Evolutionary conservation across 2,797 vertebrate species (phyloP).

Genomic region (Neosalanx taihuensis): DNA sequence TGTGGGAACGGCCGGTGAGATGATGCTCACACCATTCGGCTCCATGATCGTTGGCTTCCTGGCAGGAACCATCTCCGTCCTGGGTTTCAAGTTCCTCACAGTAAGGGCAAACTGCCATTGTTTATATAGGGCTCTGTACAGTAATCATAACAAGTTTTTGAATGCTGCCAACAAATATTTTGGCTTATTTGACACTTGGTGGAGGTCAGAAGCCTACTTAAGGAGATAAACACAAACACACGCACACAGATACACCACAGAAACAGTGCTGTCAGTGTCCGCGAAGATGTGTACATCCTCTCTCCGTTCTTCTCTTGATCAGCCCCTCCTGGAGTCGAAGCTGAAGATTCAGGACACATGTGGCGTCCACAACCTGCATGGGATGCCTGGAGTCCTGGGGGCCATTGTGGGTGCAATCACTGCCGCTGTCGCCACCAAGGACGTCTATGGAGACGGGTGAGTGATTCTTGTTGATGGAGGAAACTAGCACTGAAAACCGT

Average conservation of each 20-base stretch:
- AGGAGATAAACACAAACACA: slow-evolving; percentile 1
- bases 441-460: slow-evolving; percentile 81
- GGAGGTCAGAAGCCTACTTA: background rate
- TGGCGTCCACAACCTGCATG: slow-evolving; percentile 86
- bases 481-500: background rate
- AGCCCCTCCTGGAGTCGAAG: slow-evolving; percentile 80
- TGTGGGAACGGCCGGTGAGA: slow-evolving; percentile 88
- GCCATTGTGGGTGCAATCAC: slow-evolving; percentile 80
- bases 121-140: background rate
- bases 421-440: slow-evolving; percentile 65
- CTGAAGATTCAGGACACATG: slow-evolving; percentile 86
- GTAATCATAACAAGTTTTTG: background rate
- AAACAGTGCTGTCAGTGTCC: background rate
- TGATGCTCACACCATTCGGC: slow-evolving; percentile 89
- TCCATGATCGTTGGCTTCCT: slow-evolving; percentile 85
- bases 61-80: slow-evolving; percentile 80
- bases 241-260: background rate
- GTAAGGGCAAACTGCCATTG: slow-evolving; percentile 57
- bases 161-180: slow-evolving; percentile 1
- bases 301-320: background rate
- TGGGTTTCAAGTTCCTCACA: slow-evolving; percentile 84
- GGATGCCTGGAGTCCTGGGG: slow-evolving; percentile 85
- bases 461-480: slow-evolving; percentile 16
- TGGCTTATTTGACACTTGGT: background rate
- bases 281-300: background rate